Conservation (phyloP, 2,797 vertebrate species). For the Parauchenoglanis punctatus region DNA sequence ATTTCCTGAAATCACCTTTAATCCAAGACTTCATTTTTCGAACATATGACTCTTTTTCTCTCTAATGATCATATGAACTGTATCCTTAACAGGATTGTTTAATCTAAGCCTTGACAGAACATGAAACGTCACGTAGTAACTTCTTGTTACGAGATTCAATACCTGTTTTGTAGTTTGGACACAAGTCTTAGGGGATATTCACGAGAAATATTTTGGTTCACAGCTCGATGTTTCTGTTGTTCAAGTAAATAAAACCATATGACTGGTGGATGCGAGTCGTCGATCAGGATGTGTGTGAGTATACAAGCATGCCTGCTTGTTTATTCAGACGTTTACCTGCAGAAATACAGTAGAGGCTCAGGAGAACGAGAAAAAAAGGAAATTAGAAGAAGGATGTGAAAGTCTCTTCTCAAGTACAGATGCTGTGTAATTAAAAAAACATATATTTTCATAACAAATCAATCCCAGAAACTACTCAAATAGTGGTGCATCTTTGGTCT, state of each 20-base stretch:
- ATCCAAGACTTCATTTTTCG: background rate
- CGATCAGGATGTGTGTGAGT: slow-evolving; percentile 44
- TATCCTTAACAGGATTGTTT: background rate
- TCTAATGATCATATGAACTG: background rate
- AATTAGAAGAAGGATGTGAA: background rate
- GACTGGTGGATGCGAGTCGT: slow-evolving; percentile 35
- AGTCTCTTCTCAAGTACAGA: background rate
- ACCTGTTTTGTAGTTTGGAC: slow-evolving; percentile 32
- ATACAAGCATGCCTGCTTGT: slow-evolving; percentile 39
- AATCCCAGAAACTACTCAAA: background rate
- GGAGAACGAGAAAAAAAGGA: background rate
- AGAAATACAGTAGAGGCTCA: slow-evolving; percentile 41
- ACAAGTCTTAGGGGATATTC: slow-evolving; percentile 23
- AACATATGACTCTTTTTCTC: background rate
- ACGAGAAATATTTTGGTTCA: slow-evolving; percentile 47
- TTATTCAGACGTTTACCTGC: slow-evolving; percentile 49
- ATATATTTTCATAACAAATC: background rate
- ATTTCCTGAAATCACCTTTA: background rate
- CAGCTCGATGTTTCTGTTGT: slow-evolving; percentile 56
- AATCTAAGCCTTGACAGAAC: background rate
- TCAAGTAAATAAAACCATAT: slow-evolving; percentile 52
- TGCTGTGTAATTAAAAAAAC: background rate
- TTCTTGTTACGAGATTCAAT: background rate
- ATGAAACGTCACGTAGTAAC: background rate
- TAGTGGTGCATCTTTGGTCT: background rate